Conservation (phyloP, 2,113 vertebrate species). For the Saccopteryx bilineata region DNA sequence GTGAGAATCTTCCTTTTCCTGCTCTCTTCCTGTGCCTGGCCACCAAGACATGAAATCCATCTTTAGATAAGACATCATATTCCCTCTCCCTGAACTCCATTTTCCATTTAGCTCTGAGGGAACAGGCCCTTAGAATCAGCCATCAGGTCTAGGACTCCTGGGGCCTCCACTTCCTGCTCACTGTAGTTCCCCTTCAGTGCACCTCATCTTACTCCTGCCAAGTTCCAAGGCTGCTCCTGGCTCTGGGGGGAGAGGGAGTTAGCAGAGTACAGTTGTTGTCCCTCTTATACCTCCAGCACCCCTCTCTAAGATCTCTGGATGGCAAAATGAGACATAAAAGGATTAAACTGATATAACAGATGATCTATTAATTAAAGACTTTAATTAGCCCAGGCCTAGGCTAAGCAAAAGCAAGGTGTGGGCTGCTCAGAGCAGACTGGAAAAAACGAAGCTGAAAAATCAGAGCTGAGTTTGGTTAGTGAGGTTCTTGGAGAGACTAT, state of each 20-base stretch:
- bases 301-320: slow-evolving; percentile 50
- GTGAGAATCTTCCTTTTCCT: neutral
- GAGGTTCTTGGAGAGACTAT: slow-evolving; percentile 17
- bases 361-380: slow-evolving; percentile 74
- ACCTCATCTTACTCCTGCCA: neutral
- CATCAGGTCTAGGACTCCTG: neutral
- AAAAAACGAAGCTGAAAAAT: neutral
- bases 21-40: neutral
- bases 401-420: slow-evolving; percentile 19
- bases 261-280: neutral
- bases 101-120: neutral
- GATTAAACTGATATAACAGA: slow-evolving; percentile 71
- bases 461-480: neutral
- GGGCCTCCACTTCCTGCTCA: neutral
- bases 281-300: slow-evolving; percentile 36
- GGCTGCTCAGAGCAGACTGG: neutral
- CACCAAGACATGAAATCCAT: neutral
- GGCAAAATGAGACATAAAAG: slow-evolving; percentile 65
- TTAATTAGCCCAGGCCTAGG: slow-evolving; percentile 47
- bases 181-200: neutral
- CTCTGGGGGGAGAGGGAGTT: neutral
- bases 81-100: neutral
- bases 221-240: neutral
- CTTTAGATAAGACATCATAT: neutral
- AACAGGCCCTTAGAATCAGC: neutral